Evolutionary conservation across 2,797 vertebrate species (phyloP).

Genomic region (Melanotaenia maccullochi): DNA sequence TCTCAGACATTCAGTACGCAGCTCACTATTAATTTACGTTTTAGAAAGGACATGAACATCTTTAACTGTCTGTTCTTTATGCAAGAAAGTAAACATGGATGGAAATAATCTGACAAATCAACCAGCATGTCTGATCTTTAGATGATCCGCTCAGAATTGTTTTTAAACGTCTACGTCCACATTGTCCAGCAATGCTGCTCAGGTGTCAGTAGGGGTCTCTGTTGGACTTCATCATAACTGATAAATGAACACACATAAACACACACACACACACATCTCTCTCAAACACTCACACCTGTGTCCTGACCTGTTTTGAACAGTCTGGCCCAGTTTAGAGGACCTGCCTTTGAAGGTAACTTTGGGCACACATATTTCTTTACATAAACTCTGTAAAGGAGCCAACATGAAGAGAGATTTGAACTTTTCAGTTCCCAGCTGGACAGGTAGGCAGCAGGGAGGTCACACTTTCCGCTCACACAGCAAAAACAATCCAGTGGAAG

Average conservation of each 20-base stretch:
- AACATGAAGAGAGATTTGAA: slow-evolving; percentile 11
- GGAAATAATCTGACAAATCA: background rate
- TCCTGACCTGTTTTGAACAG: slow-evolving; percentile 63
- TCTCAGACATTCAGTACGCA: background rate
- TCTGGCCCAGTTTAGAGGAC: slow-evolving; percentile 63
- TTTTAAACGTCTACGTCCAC: background rate
- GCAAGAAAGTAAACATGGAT: background rate
- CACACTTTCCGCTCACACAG: slow-evolving; percentile 1
- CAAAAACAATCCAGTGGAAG: slow-evolving; percentile 12
- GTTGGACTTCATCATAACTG: slow-evolving; percentile 31
- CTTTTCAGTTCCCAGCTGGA: slow-evolving; percentile 12
- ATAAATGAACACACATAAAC: slow-evolving; percentile 4
- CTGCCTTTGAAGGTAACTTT: slow-evolving; percentile 71
- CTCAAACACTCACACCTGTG: slow-evolving; percentile 50
- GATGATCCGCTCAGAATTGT: background rate
- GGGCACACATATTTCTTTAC: slow-evolving; percentile 47
- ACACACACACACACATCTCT: slow-evolving; percentile 7
- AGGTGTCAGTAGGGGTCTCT: slow-evolving; percentile 69
- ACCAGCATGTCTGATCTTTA: background rate
- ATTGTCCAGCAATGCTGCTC: slow-evolving; percentile 16
- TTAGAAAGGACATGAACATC: background rate
- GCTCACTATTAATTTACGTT: background rate
- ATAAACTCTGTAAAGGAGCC: slow-evolving; percentile 39
- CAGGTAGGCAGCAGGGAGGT: slow-evolving; percentile 10
- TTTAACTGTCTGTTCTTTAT: background rate